Conservation (phyloP, 2,113 vertebrate species). For the Lipotes vexillifer region DNA sequence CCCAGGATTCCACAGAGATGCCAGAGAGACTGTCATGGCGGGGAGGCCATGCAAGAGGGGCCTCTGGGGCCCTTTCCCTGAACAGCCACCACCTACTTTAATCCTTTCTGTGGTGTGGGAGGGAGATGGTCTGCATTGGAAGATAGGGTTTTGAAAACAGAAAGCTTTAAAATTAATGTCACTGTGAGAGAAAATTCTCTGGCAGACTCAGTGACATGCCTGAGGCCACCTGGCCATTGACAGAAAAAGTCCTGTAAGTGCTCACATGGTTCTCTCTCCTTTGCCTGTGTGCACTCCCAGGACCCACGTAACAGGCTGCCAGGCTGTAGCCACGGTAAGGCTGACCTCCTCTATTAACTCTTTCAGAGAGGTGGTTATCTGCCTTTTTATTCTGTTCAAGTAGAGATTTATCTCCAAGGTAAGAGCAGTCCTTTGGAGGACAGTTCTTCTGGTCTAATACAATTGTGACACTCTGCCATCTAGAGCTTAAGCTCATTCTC, state of each 20-base stretch:
- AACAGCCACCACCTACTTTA: fast-evolving
- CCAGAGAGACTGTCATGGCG: background rate
- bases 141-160: background rate
- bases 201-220: background rate
- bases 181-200: background rate
- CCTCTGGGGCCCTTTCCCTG: background rate
- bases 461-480: background rate
- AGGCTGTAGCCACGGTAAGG: background rate
- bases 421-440: background rate
- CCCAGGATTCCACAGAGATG: background rate
- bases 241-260: background rate
- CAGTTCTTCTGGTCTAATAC: background rate
- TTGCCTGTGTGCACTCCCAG: background rate
- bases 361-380: background rate
- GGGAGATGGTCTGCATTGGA: background rate
- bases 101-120: background rate
- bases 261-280: background rate
- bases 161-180: background rate
- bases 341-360: background rate
- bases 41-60: too few species aligned
- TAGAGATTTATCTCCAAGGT: background rate
- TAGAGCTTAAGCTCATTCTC: background rate
- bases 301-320: background rate
- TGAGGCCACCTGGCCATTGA: background rate
- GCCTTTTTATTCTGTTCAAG: background rate